Evolutionary conservation across 2,888 invertebrate genomes (phyloP).

Genomic region (Melikaiella ostensackeni): DNA sequence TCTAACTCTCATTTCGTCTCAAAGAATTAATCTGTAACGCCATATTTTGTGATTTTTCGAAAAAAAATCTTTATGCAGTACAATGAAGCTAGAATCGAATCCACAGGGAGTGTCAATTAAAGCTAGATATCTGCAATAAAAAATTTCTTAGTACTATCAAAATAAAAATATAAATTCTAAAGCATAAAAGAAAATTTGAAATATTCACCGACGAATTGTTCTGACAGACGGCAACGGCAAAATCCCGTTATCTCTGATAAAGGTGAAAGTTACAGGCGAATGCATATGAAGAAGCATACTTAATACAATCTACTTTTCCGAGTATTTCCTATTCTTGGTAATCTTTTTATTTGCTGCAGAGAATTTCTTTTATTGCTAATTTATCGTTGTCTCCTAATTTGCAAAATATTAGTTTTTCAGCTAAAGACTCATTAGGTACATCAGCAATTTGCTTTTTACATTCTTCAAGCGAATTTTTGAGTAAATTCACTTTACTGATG

Average conservation of each 20-base stretch:
- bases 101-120: constrained; percentile 31
- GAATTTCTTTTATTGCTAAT: too few species aligned
- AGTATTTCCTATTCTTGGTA: constrained; percentile 26
- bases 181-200: background rate
- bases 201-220: constrained; percentile 40
- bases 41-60: background rate
- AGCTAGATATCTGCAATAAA: constrained; percentile 38
- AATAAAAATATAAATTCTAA: constrained; percentile 12
- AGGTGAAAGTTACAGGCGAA: constrained; percentile 41
- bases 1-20: constrained; percentile 49
- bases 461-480: too few species aligned
- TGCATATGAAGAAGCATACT: constrained; percentile 41
- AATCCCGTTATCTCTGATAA: constrained; percentile 33
- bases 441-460: too few species aligned
- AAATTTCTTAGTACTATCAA: background rate
- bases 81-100: constrained; percentile 35
- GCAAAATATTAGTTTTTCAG: too few species aligned
- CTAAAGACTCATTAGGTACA: too few species aligned
- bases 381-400: too few species aligned
- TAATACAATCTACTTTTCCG: constrained; percentile 40
- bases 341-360: constrained; percentile 1
- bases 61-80: constrained; percentile 36
- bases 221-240: constrained; percentile 29
- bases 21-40: constrained; percentile 32
- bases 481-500: too few species aligned